phyloP scores from a whole-genome alignment of 2,113 vertebrate species.

The Mormyrus iriodes region DNA sequence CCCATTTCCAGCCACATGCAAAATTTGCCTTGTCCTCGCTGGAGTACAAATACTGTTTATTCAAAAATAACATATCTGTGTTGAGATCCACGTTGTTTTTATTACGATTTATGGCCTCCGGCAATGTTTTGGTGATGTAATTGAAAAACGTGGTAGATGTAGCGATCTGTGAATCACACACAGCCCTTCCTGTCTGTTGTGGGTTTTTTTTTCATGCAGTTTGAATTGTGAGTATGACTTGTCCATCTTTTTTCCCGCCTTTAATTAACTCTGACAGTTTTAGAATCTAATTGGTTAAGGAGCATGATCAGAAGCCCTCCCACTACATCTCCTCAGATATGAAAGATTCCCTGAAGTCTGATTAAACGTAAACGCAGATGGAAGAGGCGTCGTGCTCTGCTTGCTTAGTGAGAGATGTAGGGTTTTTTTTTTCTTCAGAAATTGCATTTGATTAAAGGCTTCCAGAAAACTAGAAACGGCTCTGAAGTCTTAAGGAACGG shows the following conservation, averaged over 20 bases:
- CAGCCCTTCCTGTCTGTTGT: constrained; percentile 22
- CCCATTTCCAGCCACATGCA: constrained; percentile 21
- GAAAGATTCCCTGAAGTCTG: constrained; percentile 1
- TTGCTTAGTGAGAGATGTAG: background rate
- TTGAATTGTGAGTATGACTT: constrained; percentile 19
- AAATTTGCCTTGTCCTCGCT: constrained; percentile 16
- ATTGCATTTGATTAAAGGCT: constrained; percentile 5
- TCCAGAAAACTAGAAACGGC: background rate
- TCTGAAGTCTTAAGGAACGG: background rate
- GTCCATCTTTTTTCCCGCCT: constrained; percentile 17
- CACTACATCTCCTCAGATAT: background rate
- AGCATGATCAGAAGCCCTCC: constrained; percentile 23
- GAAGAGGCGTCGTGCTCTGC: background rate
- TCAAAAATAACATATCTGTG: constrained; percentile 41
- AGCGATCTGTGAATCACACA: constrained; percentile 14
- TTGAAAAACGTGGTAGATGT: constrained; percentile 39
- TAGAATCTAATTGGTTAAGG: constrained; percentile 23
- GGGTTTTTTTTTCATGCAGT: constrained; percentile 9
- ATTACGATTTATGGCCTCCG: constrained; percentile 67
- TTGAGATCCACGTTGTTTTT: constrained; percentile 64
- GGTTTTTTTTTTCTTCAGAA: background rate
- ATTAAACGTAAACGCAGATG: background rate
- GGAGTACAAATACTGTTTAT: constrained; percentile 35
- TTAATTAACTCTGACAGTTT: constrained; percentile 29
- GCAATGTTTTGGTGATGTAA: constrained; percentile 61